Evolutionary conservation across 2,888 invertebrate species (phyloP), one percentile per base, ranked within the genome.

Genomic region (Drosophila gaucha): DNA sequence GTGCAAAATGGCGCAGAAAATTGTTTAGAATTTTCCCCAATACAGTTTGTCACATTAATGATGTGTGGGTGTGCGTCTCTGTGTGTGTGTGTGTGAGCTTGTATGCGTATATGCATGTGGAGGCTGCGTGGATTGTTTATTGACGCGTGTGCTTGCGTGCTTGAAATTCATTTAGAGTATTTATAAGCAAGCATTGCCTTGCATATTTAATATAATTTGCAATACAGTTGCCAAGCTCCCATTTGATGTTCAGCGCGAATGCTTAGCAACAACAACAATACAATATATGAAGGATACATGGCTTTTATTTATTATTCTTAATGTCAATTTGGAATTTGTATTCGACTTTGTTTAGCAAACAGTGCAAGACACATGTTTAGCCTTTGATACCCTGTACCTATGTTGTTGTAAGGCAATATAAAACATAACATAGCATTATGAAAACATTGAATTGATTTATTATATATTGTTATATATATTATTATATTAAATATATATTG

Each of bases 101-200:
- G 36, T 46, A 38, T 31, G 38, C 18, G 30, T 20, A 22, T 31
- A 38, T 22, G 46, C 31, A 12, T 10, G n/a, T 20, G 41, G 1
- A 33, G 24, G 59, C 31, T 46, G 55, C 39, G 43, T 41, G 58
- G 57, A 55, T 51, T 78, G 70, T 54, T 80, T 74, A 67, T 80
- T 74, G 85, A 63, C 74, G 78, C 85, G 74, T 87, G 85, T 86
- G 83, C 84, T 80, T 80, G 89, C 83, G 89, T 89, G 88, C 89
- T 89, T 89, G 86, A 89, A 84, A 89, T 84, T 89, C 88, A 87
- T 84, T 89, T 85, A 80, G 83, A 66, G 88, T 86, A 89, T 89
- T 84, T 84, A 87, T 75, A 71, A 66, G 57, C 70, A 78, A 75
- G 88, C 84, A 73, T 69, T 85, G 88, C 68, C 86, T 78, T 89